Conservation (phyloP, 2,888 invertebrate genomes). For the Heteropelma amictum region DNA sequence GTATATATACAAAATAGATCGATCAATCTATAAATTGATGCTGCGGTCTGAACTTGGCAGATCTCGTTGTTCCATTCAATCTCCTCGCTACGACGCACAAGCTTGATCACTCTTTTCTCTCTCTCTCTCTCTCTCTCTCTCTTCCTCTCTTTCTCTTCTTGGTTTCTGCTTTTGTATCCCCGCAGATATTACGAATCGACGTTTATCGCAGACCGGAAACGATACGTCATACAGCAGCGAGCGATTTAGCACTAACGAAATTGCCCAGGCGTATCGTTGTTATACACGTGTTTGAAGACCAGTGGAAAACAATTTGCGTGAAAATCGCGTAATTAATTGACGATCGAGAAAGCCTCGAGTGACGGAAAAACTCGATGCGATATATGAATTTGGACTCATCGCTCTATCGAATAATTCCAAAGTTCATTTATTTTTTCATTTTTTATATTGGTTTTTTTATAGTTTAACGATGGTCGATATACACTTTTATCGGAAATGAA, state of each 20-base stretch:
- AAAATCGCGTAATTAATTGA: background rate
- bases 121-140: background rate
- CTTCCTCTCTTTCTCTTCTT: background rate
- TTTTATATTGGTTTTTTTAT: too few relatives aligned
- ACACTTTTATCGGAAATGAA: too few relatives aligned
- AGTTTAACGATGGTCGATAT: too few relatives aligned
- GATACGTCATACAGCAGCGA: conserved; percentile 4
- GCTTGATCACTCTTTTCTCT: conserved; percentile 3
- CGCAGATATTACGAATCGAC: conserved; percentile 34
- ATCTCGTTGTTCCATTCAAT: conserved; percentile 52
- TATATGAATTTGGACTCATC: too few relatives aligned
- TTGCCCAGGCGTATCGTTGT: background rate
- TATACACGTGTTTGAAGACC: background rate
- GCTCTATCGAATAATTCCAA: too few relatives aligned
- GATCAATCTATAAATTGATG: conserved; percentile 55
- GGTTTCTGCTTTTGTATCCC: background rate
- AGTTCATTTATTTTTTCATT: too few relatives aligned
- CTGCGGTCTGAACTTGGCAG: conserved; percentile 54
- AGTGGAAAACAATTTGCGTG: too few relatives aligned
- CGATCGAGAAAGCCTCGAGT: background rate
- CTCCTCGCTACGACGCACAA: conserved; percentile 2
- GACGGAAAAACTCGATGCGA: too few relatives aligned
- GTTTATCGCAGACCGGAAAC: conserved; percentile 15
- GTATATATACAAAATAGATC: conserved; percentile 27
- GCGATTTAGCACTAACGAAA: background rate